A percentile compares a stretch with the other conserved stretches of the same genome.
Conservation (phyloP, 2,113 vertebrate species). For the Gallinago jamesoni region DNA sequence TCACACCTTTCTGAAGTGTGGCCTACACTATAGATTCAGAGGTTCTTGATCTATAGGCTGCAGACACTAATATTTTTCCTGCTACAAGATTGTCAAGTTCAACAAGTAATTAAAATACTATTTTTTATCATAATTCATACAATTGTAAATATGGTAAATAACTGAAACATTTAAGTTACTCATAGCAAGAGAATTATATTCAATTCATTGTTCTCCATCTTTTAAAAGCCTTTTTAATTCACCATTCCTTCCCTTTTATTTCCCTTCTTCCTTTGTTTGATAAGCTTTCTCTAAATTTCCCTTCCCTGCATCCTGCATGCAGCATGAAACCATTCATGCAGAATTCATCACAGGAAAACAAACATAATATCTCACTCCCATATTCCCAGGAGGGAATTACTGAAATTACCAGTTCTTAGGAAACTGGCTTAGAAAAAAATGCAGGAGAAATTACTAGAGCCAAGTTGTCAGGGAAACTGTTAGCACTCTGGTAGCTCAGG, state of each 20-base stretch:
- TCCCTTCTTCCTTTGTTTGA: not conserved
- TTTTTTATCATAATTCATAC: not conserved
- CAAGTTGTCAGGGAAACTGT: conserved; percentile 45
- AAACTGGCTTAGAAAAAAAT: not conserved
- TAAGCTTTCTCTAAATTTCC: not conserved
- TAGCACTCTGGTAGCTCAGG: not conserved
- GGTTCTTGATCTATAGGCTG: not conserved
- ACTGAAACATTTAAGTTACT: not conserved
- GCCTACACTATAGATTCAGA: not conserved
- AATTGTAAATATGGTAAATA: not conserved
- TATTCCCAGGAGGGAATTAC: conserved; percentile 24
- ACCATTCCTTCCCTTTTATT: not conserved
- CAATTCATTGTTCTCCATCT: not conserved
- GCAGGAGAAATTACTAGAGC: not conserved
- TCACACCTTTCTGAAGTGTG: not conserved
- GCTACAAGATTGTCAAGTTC: not conserved
- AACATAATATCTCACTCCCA: conserved; percentile 12
- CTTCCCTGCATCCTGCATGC: not conserved
- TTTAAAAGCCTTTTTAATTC: not conserved
- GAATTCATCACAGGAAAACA: conserved; percentile 48
- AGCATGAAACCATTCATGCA: not conserved
- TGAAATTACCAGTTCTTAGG: conserved; percentile 43
- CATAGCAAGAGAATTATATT: not conserved
- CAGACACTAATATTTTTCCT: not conserved
- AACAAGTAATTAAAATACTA: not conserved